phyloP scores from a whole-genome alignment of 2,797 vertebrate genomes.

The Holocentrus rufus region DNA sequence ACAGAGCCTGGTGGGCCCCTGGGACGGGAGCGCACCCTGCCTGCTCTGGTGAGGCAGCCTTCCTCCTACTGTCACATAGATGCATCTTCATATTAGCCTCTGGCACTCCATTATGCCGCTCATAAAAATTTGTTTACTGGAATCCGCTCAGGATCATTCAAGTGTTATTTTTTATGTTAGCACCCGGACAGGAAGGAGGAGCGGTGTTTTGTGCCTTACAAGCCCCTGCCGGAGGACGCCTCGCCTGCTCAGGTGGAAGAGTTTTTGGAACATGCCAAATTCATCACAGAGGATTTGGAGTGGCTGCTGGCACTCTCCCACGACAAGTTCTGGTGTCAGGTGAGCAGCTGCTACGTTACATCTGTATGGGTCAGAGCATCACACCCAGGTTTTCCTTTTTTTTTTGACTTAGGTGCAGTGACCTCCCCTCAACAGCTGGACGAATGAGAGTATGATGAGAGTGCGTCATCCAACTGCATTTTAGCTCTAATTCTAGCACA shows the following conservation, averaged over 20 bases:
- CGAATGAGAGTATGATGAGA: background rate
- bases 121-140: background rate
- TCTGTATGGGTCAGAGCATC: background rate
- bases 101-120: no score
- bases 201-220: slow-evolving; percentile 90
- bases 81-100: no score
- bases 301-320: slow-evolving; percentile 94
- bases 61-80: no score
- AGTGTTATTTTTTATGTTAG: slow-evolving; percentile 70
- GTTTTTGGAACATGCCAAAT: slow-evolving; percentile 90
- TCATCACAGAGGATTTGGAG: slow-evolving; percentile 91
- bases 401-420: background rate
- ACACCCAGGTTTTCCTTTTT: background rate
- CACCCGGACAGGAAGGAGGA: slow-evolving; percentile 90
- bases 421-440: background rate
- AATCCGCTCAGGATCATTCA: background rate
- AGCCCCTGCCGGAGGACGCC: slow-evolving; percentile 82
- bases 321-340: slow-evolving; percentile 99
- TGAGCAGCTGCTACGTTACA: slow-evolving; percentile 52
- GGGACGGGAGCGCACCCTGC: slow-evolving; percentile 84
- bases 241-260: slow-evolving; percentile 88
- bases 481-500: no score
- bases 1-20: slow-evolving; percentile 81
- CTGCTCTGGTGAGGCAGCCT: slow-evolving; percentile 86
- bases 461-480: background rate